Base-by-base conservation (phyloP, 2,113 vertebrate species). In the Scomber japonicus region DNA sequence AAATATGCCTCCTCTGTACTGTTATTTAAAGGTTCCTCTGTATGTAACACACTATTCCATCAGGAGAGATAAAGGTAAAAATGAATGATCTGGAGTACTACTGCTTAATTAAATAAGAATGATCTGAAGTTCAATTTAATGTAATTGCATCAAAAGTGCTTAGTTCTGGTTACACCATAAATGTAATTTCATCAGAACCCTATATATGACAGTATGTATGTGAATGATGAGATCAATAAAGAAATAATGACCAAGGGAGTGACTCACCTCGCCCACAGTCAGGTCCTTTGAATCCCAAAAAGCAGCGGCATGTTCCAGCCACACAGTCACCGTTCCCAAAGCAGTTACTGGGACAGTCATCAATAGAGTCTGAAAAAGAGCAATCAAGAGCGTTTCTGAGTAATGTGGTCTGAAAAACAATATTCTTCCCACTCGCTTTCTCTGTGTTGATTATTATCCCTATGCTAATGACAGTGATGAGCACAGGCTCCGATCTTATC, bases 341-440 rank as follows among this genome's bases (percentile, higher is more conserved):
- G 94, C 98, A 99, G 91, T 98, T 99, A 91, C 97, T 99, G 89
- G 98, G 98, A 85, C 98, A 99, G 91, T 98, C 97, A 56, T 99
- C 98, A 90, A 98, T 95, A 0, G 97, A 97, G 83, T 99, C 98
- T 99, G 91, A 27, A 89, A 94, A 71, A 92, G 55, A 90, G 81
- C 70, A 87, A 92, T 83, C 77, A 80, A 50, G 64, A 75, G 71
- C 50, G 57, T 86, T 81, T 82, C 79, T 93, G 71, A 90, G 83
- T 81, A 71, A 92, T 78, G 74, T 19, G 65, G 13, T 86, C 70
- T 64, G 71, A 80, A 78, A 74, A 81, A 80, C 62, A 78, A 70
- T 75, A 86, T 82, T 81, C 69, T 71, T 77, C 85, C 90, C 85
- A 88, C 91, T 85, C 71, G 67, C 83, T 91, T 78, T 88, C 75